These are phyloP conservation scores for Clarias macrocephalus DNA, from an alignment of 2,113 vertebrate genomes.

Conservation along the genomic window DNA sequence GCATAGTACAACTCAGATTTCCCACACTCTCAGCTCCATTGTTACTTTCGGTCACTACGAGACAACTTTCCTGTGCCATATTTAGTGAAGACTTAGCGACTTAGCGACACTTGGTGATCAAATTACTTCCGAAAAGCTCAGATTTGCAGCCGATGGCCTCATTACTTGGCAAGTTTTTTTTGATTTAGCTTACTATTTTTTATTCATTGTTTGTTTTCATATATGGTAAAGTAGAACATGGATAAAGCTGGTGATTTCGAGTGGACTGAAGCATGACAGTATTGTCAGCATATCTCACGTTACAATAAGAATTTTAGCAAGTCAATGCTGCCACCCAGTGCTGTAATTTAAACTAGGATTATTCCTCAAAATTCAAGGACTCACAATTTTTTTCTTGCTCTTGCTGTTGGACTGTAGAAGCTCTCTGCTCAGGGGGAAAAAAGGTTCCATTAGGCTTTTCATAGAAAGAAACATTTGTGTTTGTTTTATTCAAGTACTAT, in stretches of 20 bases:
- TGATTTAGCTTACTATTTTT: slow-evolving; percentile 54
- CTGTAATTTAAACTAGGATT: slow-evolving; percentile 12
- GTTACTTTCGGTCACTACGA: not conserved
- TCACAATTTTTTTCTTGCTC: not conserved
- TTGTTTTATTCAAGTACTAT: not conserved
- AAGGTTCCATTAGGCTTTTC: too few relatives aligned
- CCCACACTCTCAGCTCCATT: not conserved
- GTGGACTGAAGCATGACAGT: not conserved
- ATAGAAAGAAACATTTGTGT: not conserved
- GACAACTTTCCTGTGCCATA: not conserved
- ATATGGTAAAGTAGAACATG: not conserved
- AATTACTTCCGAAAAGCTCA: not conserved
- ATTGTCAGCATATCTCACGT: not conserved
- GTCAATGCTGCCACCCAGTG: slow-evolving; percentile 73
- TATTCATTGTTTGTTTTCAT: not conserved
- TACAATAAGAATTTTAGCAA: slow-evolving; percentile 44
- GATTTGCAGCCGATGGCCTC: not conserved
- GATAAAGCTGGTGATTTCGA: not conserved
- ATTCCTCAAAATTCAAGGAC: not conserved
- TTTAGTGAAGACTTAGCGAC: not conserved
- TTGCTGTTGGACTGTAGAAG: not conserved
- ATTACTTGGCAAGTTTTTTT: slow-evolving; percentile 41
- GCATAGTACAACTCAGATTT: too few relatives aligned
- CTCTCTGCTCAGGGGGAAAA: not conserved
- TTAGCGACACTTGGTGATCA: not conserved